Base-by-base conservation (phyloP, 2,113 vertebrate species). In the Tapirus terrestris region DNA sequence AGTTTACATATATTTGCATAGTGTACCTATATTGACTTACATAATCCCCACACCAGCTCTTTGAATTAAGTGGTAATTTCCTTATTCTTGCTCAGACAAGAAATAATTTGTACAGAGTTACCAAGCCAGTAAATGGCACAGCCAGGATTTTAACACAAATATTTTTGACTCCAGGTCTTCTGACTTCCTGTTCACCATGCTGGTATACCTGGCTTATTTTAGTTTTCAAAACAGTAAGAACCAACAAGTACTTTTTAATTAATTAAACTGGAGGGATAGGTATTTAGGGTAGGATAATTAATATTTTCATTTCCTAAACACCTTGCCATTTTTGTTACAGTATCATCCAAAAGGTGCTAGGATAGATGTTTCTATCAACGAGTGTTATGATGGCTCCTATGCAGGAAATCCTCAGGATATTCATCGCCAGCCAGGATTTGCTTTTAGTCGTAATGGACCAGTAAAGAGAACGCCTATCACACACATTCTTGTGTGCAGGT, bases 351-450 rank as follows among this genome's bases (percentile, higher is more conserved):
- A 99, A 99, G 99, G 99, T 99, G 99, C 99, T 97, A 99, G 99
- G 95, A 99, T 99, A 99, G 99, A 99, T 3, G 99, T 99, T 95
- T 99, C 99, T 70, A 99, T 99, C 99, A 99, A 99, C 0, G 99
- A 99, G 98, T 99, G 99, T 98, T 99, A 99, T 1, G 99, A 99
- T 63, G 99, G 99, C 97, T 99, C 99, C 27, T 99, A 99, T 39
- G 99, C 99, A 27, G 99, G 99, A 83, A 99, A 99, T 98, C 99
- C 99, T 90, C 99, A 99, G 99, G 99, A 99, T 98, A 99, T 99
- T 98, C 99, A 99, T 98, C 99, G 99, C 65, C 99, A 99, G 51
- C 99, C 99, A 0, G 99, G 99, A 39, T 99, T 99, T 91, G 99
- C 99, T 97, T 99, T 99, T 98, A 99, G 99, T 98, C 99, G 99